Conservation (phyloP, 2,888 invertebrate species). For the Theretra japonica region DNA sequence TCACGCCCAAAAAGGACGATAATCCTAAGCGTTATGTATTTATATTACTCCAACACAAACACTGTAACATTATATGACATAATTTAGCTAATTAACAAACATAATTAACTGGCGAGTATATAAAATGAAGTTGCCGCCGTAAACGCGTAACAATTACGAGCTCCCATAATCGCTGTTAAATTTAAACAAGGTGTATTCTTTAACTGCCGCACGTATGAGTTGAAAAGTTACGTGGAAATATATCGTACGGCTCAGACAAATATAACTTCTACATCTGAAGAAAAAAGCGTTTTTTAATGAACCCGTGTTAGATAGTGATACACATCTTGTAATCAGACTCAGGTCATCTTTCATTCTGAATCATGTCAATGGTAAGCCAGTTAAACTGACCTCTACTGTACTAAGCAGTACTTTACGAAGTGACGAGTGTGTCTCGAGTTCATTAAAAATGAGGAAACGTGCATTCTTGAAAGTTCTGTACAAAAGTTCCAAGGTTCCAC, state of each 20-base stretch:
- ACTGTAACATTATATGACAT: not conserved
- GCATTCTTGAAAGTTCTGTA: too few species aligned
- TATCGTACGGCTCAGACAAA: not conserved
- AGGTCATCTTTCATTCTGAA: too few species aligned
- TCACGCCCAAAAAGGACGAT: too few species aligned
- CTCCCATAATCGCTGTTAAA: constrained; percentile 23
- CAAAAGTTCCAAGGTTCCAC: too few species aligned
- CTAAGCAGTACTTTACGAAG: too few species aligned
- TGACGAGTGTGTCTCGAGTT: too few species aligned
- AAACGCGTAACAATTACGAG: constrained; percentile 21
- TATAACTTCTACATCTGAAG: not conserved
- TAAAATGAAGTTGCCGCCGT: constrained; percentile 9
- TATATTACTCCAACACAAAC: not conserved
- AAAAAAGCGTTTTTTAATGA: too few species aligned
- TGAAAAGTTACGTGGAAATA: not conserved
- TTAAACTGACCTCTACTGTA: too few species aligned
- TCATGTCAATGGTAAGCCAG: too few species aligned
- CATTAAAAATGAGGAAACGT: too few species aligned
- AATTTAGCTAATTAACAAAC: constrained; percentile 7
- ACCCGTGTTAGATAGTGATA: too few species aligned
- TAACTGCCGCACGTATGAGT: constrained; percentile 1
- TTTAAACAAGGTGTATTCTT: constrained; percentile 15
- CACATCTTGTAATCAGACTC: too few species aligned
- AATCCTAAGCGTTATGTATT: not conserved
- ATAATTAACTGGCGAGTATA: constrained; percentile 5